Percentiles rank a stretch among this genome's conserved stretches.
Evolutionary conservation across 2,888 invertebrate genomes (phyloP).

Genomic region (Nebria brevicollis): DNA sequence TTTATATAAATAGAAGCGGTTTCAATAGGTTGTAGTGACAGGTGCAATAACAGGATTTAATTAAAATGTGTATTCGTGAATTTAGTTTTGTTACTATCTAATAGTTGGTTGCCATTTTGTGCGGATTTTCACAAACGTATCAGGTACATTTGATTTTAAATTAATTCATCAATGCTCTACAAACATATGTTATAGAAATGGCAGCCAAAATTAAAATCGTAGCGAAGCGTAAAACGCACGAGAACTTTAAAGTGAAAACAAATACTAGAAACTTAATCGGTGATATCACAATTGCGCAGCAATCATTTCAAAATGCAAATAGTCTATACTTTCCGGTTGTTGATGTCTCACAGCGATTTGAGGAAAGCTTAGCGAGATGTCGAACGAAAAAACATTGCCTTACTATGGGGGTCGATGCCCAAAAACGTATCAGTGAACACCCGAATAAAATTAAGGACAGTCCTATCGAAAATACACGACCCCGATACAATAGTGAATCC

Average conservation of each 20-base stretch:
- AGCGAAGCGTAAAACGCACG: not conserved
- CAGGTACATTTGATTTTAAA: not conserved
- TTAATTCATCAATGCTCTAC: not conserved
- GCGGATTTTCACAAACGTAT: not conserved
- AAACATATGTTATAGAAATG: not conserved
- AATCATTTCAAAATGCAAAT: conserved; percentile 19
- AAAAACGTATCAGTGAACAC: not conserved
- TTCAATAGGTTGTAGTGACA: not conserved
- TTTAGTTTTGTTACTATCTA: not conserved
- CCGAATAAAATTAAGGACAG: not conserved
- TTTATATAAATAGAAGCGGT: not conserved
- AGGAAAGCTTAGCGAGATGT: conserved; percentile 31
- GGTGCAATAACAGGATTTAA: not conserved
- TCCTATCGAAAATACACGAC: not conserved
- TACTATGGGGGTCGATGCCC: conserved; percentile 10
- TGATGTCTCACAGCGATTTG: conserved; percentile 34
- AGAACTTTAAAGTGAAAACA: conserved; percentile 26
- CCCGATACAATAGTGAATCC: conserved; percentile 17
- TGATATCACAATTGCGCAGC: conserved; percentile 25
- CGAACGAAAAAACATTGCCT: conserved; percentile 2
- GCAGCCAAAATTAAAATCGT: not conserved
- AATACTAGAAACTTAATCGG: conserved; percentile 2
- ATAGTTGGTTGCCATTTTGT: not conserved
- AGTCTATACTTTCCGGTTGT: conserved; percentile 21
- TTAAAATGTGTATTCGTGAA: not conserved